Base-by-base conservation (phyloP, 2,113 vertebrate species). In the Anas platyrhynchos region DNA sequence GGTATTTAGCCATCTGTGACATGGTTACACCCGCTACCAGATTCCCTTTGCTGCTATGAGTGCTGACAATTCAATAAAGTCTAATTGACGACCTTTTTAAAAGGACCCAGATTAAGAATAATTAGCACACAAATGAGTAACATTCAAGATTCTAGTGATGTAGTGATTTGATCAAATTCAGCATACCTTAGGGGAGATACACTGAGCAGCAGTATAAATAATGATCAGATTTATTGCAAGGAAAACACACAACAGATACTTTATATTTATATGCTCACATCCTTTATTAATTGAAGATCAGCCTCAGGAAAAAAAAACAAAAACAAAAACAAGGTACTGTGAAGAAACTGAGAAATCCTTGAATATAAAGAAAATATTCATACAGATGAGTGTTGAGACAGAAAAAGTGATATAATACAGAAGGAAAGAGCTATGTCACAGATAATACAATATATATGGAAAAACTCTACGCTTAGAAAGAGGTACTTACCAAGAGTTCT, bases 1-100 rank as follows among this genome's bases (percentile, higher is more conserved):
- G 66, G 84, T 67, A 94, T 88, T 96, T 71, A 95, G 86, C 87
- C 78, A 96, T 93, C 91, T 90, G 83, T 94, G 86, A 92, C 92
- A 91, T 59, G 66, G 85, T 54, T 91, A 78, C 80, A 83, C 50
- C 52, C 85, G 63, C 65, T 91, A 92, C 78, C 55, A 77, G 78
- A 75, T 86, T 96, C 72, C 79, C 62, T 90, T 96, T 8, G 1
- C 75, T 93, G 86, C 91, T 81, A 58, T 13, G 17, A 89, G 85
- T 1, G 1, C 73, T 94, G 94, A 94, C 81, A 96, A 92, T 83
- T 96, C 95, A 94, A 91, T 96, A 77, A 72, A 83, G 78, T 56
- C 93, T 89, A 96, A 97, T 55, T 86, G 69, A 94, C 1, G 6
- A 86, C 85, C 55, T 83, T 91, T 94, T 93, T 78, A 81, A 91